These are phyloP conservation scores for Sinopyrophorus schimmeli DNA, from an alignment of 2,888 invertebrate genomes.

Conservation along the genomic window DNA sequence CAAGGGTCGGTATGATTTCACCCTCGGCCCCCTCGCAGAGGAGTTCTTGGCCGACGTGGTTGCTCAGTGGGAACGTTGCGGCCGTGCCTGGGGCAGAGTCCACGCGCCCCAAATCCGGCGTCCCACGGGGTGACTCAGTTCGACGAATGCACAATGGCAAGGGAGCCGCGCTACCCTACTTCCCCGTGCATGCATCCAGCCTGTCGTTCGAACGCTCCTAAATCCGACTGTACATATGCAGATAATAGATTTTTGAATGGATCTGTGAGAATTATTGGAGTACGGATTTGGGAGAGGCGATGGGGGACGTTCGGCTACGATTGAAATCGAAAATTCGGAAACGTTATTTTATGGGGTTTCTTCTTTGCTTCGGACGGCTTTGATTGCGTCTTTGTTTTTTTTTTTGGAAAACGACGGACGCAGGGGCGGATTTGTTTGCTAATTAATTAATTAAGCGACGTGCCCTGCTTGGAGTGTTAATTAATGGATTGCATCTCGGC, in stretches of 20 bases:
- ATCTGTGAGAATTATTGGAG: conserved; percentile 23
- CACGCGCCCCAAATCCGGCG: conserved; percentile 40
- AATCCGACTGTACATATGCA: conserved; percentile 29
- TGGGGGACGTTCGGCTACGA: no score
- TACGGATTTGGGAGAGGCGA: no score
- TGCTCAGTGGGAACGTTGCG: conserved; percentile 57
- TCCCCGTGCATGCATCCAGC: conserved; percentile 15
- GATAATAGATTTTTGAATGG: conserved; percentile 27
- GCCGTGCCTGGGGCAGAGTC: conserved; percentile 38
- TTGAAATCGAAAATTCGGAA: no score
- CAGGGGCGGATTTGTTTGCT: no score
- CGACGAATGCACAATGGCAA: conserved; percentile 32
- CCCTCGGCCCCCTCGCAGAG: conserved; percentile 27
- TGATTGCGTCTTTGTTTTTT: no score
- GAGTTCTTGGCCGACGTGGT: conserved; percentile 53
- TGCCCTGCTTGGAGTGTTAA: no score
- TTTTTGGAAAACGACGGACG: no score
- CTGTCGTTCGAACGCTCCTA: conserved; percentile 19
- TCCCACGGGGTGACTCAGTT: conserved; percentile 41
- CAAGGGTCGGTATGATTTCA: conserved; percentile 31
- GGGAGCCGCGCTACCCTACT: conserved; percentile 26
- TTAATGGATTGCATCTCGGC: no score
- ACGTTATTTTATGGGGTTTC: no score
- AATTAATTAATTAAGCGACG: no score
- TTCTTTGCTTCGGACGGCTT: no score